Evolutionary conservation across 2,113 vertebrate species (phyloP).

Genomic region (Petroica traversi): DNA sequence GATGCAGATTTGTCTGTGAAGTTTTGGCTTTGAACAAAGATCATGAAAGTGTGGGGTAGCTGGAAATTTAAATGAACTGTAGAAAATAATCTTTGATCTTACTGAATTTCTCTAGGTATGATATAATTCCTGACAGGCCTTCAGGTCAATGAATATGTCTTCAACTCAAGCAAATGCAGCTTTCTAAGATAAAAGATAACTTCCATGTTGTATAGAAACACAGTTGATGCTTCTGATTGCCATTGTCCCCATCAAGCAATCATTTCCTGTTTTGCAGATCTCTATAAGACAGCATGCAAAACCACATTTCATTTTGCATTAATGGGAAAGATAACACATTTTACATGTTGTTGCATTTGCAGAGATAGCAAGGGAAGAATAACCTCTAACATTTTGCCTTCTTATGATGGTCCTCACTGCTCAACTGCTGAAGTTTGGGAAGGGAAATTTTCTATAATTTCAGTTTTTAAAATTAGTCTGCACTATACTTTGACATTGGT

Average conservation of each 20-base stretch:
- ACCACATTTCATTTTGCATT: conserved; percentile 49
- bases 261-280: conserved; percentile 26
- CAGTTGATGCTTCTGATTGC: conserved; percentile 23
- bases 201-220: neutral
- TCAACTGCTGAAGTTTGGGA: neutral
- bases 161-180: neutral
- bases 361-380: conserved; percentile 44
- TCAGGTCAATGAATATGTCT: conserved; percentile 3
- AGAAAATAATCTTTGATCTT: neutral
- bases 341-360: conserved; percentile 33
- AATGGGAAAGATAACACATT: conserved; percentile 51
- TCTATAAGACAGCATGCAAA: conserved; percentile 23
- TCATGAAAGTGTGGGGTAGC: neutral
- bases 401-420: neutral
- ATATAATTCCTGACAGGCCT: conserved; percentile 18
- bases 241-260: conserved; percentile 32
- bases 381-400: conserved; percentile 19
- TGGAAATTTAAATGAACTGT: neutral
- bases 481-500: conserved; percentile 5
- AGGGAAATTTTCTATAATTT: neutral
- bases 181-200: conserved; percentile 12
- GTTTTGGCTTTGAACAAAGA: neutral
- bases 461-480: conserved; percentile 9
- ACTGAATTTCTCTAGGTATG: neutral
- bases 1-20: neutral